These are phyloP conservation scores for Ruditapes philippinarum DNA, from an alignment of 1,140 invertebrate genomes.

Conservation along the genomic window DNA sequence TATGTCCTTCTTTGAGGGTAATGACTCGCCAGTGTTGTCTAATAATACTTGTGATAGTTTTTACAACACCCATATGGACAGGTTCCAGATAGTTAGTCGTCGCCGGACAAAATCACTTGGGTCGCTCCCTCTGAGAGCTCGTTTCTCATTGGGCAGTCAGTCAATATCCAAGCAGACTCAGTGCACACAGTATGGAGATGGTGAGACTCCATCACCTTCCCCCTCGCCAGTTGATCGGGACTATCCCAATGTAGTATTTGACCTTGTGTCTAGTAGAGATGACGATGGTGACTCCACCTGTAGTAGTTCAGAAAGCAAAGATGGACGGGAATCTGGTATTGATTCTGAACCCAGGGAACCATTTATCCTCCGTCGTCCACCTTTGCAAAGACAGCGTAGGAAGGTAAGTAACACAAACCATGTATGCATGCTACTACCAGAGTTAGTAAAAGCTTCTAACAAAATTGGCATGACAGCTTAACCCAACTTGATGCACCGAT, in stretches of 20 bases:
- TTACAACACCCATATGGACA: constrained; percentile 63
- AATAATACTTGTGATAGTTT: constrained; percentile 63
- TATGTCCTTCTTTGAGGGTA: constrained; percentile 65
- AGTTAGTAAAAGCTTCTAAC: neutral
- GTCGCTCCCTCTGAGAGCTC: constrained; percentile 7
- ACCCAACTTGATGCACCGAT: neutral
- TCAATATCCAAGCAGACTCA: constrained; percentile 55
- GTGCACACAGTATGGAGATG: constrained; percentile 61
- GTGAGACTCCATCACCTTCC: constrained; percentile 65
- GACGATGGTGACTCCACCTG: neutral
- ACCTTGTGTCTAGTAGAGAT: constrained; percentile 46
- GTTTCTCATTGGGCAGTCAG: neutral
- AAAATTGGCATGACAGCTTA: neutral
- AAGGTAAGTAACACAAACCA: neutral
- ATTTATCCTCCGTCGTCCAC: neutral
- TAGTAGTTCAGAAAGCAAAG: neutral
- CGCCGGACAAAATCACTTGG: constrained; percentile 56
- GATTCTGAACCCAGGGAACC: neutral
- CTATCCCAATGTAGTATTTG: constrained; percentile 57
- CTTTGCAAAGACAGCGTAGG: constrained; percentile 7
- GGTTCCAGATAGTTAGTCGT: constrained; percentile 49
- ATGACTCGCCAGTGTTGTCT: constrained; percentile 52
- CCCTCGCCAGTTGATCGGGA: constrained; percentile 62
- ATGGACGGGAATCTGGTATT: constrained; percentile 39
- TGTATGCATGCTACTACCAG: neutral